phyloP scores from a whole-genome alignment of 2,797 vertebrate genomes.

The Scyliorhinus canicula region DNA sequence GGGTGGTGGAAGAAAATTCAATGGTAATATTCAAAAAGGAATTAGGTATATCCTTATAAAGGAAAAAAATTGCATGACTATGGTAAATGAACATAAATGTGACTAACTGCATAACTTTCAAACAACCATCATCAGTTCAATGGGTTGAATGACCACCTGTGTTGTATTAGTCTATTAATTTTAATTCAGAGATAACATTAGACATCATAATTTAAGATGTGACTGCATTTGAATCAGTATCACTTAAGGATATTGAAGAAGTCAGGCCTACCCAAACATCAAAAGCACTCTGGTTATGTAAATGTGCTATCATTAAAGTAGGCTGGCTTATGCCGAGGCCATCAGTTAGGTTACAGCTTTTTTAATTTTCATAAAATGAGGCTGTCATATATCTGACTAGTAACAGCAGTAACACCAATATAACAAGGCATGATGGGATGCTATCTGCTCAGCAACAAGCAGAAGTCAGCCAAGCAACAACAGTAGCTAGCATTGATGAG shows the following conservation, averaged over 20 bases:
- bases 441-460: too few species aligned
- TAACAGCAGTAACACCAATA: too few species aligned
- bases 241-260: not conserved
- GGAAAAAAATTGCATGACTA: not conserved
- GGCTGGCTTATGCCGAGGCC: not conserved
- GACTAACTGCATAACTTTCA: not conserved
- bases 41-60: not conserved
- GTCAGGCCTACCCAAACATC: not conserved
- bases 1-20: not conserved
- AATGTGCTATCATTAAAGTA: not conserved
- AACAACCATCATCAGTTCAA: not conserved
- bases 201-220: not conserved
- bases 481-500: too few species aligned
- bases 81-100: not conserved
- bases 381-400: too few species aligned
- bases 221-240: not conserved
- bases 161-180: not conserved
- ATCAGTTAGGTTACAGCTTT: not conserved
- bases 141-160: not conserved
- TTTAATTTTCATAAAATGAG: not conserved
- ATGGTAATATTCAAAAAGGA: not conserved
- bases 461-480: too few species aligned
- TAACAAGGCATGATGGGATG: too few species aligned
- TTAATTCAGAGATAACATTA: not conserved
- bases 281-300: not conserved